Evolutionary conservation across 2,888 invertebrate species (phyloP).

Genomic region (Busseola fusca): DNA sequence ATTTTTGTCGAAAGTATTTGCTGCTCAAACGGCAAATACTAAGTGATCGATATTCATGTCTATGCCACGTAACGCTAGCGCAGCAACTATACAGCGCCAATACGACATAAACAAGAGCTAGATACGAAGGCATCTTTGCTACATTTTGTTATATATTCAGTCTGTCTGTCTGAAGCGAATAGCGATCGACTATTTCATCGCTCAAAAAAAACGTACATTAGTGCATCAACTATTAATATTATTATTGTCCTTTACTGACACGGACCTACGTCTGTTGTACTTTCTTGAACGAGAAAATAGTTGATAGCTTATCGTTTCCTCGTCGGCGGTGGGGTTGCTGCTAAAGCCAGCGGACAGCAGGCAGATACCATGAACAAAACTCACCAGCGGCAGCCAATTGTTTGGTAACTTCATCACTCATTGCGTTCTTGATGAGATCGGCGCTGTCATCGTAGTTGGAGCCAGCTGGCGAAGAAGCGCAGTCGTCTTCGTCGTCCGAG

Average conservation of each 20-base stretch:
- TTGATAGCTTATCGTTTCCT: neutral
- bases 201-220: neutral
- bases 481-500: slow-evolving; percentile 94
- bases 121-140: neutral
- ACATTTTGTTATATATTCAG: neutral
- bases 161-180: neutral
- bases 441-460: slow-evolving; percentile 94
- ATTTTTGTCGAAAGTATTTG: neutral
- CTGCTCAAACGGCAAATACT: neutral
- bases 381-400: slow-evolving; percentile 98
- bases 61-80: neutral
- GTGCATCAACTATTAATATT: neutral
- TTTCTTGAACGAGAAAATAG: neutral
- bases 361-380: slow-evolving; percentile 51
- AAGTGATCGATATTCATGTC: neutral
- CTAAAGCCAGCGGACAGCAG: neutral
- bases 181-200: neutral
- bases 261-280: neutral
- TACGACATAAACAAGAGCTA: neutral
- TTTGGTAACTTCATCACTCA: slow-evolving; percentile 98
- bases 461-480: slow-evolving; percentile 94
- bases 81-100: neutral
- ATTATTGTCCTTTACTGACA: neutral
- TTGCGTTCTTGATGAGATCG: slow-evolving; percentile 95
- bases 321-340: neutral